Evolutionary conservation across 2,797 vertebrate genomes (phyloP).

Genomic region (Brachyalestes nurse): DNA sequence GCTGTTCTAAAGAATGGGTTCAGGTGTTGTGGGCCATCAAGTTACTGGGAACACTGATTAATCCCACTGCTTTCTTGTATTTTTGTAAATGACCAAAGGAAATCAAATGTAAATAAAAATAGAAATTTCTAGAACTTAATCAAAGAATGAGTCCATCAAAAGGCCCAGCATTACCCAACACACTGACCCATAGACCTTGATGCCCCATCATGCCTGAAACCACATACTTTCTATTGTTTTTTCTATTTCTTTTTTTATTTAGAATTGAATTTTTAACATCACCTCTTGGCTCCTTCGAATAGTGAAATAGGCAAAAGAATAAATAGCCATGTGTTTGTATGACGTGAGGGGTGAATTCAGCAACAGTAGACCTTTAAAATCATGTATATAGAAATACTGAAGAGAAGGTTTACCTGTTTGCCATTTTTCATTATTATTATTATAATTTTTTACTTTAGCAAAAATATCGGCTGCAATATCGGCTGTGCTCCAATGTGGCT

Average conservation of each 20-base stretch:
- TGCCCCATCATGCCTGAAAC: neutral
- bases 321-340: slow-evolving; percentile 64
- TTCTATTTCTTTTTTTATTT: too few relatives aligned
- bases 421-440: slow-evolving; percentile 35
- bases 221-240: slow-evolving; percentile 83
- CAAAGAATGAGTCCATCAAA: neutral
- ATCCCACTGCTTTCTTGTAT: neutral
- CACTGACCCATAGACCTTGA: neutral
- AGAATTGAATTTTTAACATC: slow-evolving; percentile 74
- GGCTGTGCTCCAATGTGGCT: slow-evolving; percentile 77
- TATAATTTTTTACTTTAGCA: slow-evolving; percentile 49
- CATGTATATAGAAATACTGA: slow-evolving; percentile 55
- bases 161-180: neutral
- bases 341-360: slow-evolving; percentile 53
- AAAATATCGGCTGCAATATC: slow-evolving; percentile 64
- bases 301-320: slow-evolving; percentile 71
- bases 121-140: neutral
- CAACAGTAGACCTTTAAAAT: slow-evolving; percentile 21
- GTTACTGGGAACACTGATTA: neutral
- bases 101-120: neutral
- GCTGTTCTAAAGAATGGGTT: slow-evolving; percentile 72
- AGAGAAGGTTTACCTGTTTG: slow-evolving; percentile 61
- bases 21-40: neutral
- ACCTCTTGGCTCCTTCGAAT: slow-evolving; percentile 80
- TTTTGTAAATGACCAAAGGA: neutral